A percentile compares a stretch with the other conserved stretches of the same genome.
phyloP scores from a whole-genome alignment of 2,113 vertebrate genomes.

The Dryoscopus gambensis region DNA sequence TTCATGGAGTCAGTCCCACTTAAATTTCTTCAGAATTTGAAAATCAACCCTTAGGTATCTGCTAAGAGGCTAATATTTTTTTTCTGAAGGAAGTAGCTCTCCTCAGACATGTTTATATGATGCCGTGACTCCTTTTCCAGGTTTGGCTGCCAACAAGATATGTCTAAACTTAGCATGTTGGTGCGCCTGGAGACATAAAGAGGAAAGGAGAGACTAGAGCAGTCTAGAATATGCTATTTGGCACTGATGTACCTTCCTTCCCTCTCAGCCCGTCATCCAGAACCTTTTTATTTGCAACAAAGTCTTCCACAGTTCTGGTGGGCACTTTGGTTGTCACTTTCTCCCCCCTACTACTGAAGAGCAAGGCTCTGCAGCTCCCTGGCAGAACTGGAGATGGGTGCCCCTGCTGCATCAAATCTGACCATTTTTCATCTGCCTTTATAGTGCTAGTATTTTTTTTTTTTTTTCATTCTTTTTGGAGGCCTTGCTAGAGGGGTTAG shows the following conservation, averaged over 20 bases:
- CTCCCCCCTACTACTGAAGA: not conserved
- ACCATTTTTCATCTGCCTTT: not conserved
- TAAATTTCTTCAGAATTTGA: not conserved
- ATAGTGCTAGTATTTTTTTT: not conserved
- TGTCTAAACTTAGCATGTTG: not conserved
- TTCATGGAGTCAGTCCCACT: not conserved
- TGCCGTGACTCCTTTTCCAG: not conserved
- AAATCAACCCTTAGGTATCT: not conserved
- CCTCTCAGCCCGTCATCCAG: not conserved
- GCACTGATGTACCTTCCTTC: not conserved
- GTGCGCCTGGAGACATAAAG: not conserved
- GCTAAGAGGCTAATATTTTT: not conserved
- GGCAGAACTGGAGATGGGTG: not conserved
- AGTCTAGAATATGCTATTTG: not conserved
- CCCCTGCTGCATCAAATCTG: not conserved
- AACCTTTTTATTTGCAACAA: not conserved
- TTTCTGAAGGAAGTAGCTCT: not conserved
- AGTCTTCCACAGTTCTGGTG: not conserved
- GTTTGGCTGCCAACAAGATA: not conserved
- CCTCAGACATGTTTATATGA: not conserved
- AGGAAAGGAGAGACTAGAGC: not conserved
- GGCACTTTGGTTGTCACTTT: not conserved
- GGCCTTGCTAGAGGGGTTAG: not conserved
- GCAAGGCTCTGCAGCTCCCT: not conserved
- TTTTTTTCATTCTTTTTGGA: not conserved